These are phyloP conservation scores for Atherinomorus stipes DNA, from an alignment of 2,113 vertebrate species.

Conservation along the genomic window DNA sequence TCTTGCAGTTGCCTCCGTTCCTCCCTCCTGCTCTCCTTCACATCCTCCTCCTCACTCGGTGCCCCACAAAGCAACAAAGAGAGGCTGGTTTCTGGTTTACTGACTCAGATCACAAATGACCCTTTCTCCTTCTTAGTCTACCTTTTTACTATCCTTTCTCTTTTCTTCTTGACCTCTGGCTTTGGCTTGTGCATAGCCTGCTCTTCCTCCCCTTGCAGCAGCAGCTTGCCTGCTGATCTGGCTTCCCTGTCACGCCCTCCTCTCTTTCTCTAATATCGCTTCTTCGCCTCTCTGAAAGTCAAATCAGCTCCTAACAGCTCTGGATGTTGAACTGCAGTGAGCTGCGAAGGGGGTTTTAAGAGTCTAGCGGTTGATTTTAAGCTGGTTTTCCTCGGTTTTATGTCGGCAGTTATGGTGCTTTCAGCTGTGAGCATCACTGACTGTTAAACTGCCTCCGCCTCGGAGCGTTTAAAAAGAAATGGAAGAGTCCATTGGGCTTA, in stretches of 20 bases:
- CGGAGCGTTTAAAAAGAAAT: conserved; percentile 35
- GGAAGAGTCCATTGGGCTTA: conserved; percentile 52
- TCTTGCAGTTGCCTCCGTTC: conserved; percentile 32
- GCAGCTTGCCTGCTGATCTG: conserved; percentile 82
- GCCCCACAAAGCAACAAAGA: conserved; percentile 59
- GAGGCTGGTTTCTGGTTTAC: conserved; percentile 36
- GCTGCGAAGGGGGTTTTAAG: conserved; percentile 8
- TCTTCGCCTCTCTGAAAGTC: conserved; percentile 19
- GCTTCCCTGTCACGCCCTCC: conserved; percentile 65
- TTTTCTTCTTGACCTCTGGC: conserved; percentile 90
- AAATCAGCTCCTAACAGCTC: conserved; percentile 43
- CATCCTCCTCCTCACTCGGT: conserved; percentile 60
- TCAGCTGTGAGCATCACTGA: conserved; percentile 19
- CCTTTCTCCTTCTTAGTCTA: conserved; percentile 75
- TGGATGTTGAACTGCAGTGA: conserved; percentile 24
- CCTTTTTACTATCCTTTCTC: conserved; percentile 87
- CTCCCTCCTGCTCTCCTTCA: conserved; percentile 57
- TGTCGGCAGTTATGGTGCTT: fast-evolving
- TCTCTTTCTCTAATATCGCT: conserved; percentile 41
- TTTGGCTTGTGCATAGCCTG: conserved; percentile 87
- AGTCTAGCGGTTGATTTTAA: background rate
- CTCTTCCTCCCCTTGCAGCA: conserved; percentile 76
- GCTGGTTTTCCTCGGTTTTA: background rate
- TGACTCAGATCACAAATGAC: conserved; percentile 52
- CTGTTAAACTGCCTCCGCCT: conserved; percentile 27